Base-by-base conservation (phyloP, 2,113 vertebrate species). In the Procavia capensis region DNA sequence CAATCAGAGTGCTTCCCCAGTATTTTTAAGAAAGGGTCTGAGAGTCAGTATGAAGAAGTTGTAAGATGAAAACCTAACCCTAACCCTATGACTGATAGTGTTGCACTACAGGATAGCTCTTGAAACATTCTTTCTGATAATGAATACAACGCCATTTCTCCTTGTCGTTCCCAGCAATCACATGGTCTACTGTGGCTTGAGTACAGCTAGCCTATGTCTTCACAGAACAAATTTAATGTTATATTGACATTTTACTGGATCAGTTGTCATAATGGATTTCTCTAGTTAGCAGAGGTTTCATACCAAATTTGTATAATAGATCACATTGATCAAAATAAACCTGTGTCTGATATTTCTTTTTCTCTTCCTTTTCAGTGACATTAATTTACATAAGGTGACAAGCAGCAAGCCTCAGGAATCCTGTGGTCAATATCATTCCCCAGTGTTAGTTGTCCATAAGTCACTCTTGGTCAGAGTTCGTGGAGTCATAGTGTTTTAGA, bases 201-300 rank as follows among this genome's bases (percentile, higher is more conserved):
- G n/a, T 31, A 86, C 13, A 79, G 61, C 22, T 20, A 86, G 43
- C 13, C 43, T 84, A 43, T 70, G 92, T 85, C 50, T 81, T 85
- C 54, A 94, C 7, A 80, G 43, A 75, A 83, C 27, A 90, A 86
- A 87, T 74, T 79, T 66, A 79, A 17, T 50, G 79, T 45, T 72
- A 61, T 24, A 59, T 0, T 43, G 57, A 59, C 39, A 70, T 34
- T 80, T 78, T 75, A 75, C 50, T 47, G 45, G 24, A 75, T 41
- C 4, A 0, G 45, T 43, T 80, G 9, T 64, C 76, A 2, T 34
- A 74, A 74, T 91, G 34, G 9, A 75, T 93, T 91, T 93, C 27
- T 95, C 84, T 72, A 83, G 84, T n/a, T 75, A 90, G 70, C 61
- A 89, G 20, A 76, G 61, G 25, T 93, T 81, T 95, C 43, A 59